These are phyloP conservation scores for Enteromius treurensis DNA, from an alignment of 2,797 vertebrate genomes.

Conservation along the genomic window DNA sequence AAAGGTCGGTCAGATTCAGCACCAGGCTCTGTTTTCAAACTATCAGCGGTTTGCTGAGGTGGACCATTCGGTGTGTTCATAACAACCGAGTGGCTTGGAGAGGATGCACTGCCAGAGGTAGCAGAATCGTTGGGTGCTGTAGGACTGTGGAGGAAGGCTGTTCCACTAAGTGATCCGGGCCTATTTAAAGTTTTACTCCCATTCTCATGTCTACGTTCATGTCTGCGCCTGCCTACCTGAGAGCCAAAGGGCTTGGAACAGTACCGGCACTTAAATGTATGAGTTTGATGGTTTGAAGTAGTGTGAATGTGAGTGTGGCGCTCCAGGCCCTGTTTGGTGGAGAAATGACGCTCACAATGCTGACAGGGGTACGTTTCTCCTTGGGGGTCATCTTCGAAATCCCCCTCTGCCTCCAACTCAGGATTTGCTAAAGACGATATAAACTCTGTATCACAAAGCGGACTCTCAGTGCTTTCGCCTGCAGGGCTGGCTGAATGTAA, in stretches of 20 bases:
- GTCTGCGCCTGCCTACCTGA: conserved; percentile 92
- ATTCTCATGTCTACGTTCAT: conserved; percentile 92
- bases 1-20: conserved; percentile 69
- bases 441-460: conserved; percentile 61
- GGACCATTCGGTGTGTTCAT: conserved; percentile 71
- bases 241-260: conserved; percentile 95
- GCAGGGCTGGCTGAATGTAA: conserved; percentile 46
- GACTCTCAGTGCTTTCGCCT: conserved; percentile 65
- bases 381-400: conserved; percentile 81
- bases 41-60: conserved; percentile 72
- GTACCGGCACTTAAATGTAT: conserved; percentile 93
- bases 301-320: conserved; percentile 94
- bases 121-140: conserved; percentile 73
- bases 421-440: conserved; percentile 61
- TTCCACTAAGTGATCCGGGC: conserved; percentile 73
- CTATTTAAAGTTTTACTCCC: conserved; percentile 82
- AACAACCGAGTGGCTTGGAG: conserved; percentile 65
- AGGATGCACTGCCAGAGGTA: conserved; percentile 75
- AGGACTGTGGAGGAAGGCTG: conserved; percentile 66
- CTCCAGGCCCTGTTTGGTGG: conserved; percentile 94
- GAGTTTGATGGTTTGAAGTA: conserved; percentile 78
- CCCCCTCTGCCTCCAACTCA: conserved; percentile 68
- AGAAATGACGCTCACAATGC: conserved; percentile 93
- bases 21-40: conserved; percentile 68
- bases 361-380: conserved; percentile 87